Evolutionary conservation across 2,797 vertebrate species (phyloP).

Genomic region (Philypnodon macrostomus): DNA sequence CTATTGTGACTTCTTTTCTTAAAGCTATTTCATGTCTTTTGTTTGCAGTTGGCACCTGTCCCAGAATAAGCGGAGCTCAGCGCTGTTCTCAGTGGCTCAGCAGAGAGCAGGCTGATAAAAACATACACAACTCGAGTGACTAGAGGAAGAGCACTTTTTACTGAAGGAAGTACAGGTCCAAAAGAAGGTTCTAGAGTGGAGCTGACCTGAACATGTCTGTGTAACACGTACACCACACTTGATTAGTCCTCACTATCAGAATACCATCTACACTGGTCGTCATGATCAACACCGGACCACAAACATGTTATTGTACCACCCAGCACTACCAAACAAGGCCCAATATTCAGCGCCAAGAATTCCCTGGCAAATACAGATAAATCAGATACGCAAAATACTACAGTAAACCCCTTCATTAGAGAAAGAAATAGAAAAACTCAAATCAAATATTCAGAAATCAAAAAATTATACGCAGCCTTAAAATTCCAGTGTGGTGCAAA

Average conservation of each 20-base stretch:
- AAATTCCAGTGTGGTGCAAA: constrained; percentile 54
- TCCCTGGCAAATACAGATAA: constrained; percentile 37
- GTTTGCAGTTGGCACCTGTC: constrained; percentile 91
- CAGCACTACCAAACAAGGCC: constrained; percentile 54
- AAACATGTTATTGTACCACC: constrained; percentile 55
- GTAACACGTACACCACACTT: constrained; percentile 30
- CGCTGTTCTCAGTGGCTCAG: constrained; percentile 58
- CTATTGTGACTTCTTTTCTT: constrained; percentile 62
- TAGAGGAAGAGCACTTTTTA: constrained; percentile 46
- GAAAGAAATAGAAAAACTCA: constrained; percentile 2
- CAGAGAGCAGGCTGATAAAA: constrained; percentile 50
- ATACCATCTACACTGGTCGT: constrained; percentile 43
- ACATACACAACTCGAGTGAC: constrained; percentile 40
- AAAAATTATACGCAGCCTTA: constrained; percentile 3
- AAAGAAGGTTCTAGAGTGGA: constrained; percentile 28
- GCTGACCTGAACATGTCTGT: constrained; percentile 35
- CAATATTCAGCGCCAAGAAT: constrained; percentile 43
- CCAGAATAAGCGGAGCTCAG: constrained; percentile 80
- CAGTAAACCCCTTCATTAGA: constrained; percentile 13
- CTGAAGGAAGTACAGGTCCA: constrained; percentile 39
- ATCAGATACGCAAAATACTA: constrained; percentile 39
- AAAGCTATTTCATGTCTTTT: constrained; percentile 84
- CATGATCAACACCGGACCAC: constrained; percentile 38
- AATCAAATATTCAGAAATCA: constrained; percentile 15
- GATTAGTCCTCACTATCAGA: constrained; percentile 40